Conservation (phyloP, 2,113 vertebrate genomes). For the Melozone crissalis region DNA sequence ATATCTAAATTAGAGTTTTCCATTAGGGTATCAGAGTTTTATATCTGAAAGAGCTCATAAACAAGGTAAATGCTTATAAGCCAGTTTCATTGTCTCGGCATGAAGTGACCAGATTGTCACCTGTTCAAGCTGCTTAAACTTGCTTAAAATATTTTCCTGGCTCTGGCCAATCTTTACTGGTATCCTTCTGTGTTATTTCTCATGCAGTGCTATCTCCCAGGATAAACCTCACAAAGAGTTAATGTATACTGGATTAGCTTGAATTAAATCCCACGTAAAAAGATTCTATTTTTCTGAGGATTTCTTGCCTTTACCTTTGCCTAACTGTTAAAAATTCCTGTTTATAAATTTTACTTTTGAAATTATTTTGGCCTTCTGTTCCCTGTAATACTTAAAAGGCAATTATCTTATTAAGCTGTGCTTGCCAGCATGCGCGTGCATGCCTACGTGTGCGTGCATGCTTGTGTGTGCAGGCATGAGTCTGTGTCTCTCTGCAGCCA, state of each 20-base stretch:
- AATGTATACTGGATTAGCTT: background rate
- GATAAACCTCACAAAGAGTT: background rate
- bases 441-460: accelerated
- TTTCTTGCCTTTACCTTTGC: background rate
- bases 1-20: background rate
- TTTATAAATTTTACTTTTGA: background rate
- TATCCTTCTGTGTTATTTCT: background rate
- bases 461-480: accelerated
- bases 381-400: background rate
- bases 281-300: background rate
- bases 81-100: background rate
- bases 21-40: background rate
- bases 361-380: background rate
- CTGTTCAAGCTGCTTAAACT: background rate
- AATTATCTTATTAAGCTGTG: background rate
- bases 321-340: background rate
- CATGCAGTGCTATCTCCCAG: background rate
- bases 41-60: background rate
- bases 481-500: background rate
- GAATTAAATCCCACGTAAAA: background rate
- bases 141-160: background rate
- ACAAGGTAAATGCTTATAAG: background rate
- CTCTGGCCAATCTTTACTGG: background rate
- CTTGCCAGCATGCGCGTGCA: accelerated
- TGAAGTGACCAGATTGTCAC: background rate